Percentiles rank a stretch among this genome's conserved stretches.
These are phyloP conservation scores for Melieria picta DNA, from an alignment of 2,888 invertebrate genomes.

Conservation along the genomic window DNA sequence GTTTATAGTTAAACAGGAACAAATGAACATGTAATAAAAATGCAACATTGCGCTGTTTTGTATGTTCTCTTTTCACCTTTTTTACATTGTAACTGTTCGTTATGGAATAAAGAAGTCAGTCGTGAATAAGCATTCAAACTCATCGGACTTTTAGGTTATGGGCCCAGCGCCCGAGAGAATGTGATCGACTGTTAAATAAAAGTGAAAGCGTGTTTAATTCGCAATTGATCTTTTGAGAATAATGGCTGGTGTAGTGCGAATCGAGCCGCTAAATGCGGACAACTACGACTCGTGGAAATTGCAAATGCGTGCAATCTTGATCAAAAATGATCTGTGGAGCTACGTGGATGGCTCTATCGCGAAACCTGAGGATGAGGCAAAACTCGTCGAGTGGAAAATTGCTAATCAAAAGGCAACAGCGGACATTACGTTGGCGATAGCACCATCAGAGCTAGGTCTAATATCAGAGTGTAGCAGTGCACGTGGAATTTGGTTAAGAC, in stretches of 20 bases:
- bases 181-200: constrained; percentile 5
- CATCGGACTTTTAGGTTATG: constrained; percentile 21
- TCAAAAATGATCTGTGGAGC: constrained; percentile 40
- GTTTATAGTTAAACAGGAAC: too few relatives aligned
- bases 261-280: constrained; percentile 40
- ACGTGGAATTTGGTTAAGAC: constrained; percentile 57
- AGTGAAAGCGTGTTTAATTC: neutral
- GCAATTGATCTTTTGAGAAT: too few relatives aligned
- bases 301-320: constrained; percentile 40
- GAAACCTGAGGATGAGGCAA: constrained; percentile 11
- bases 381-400: constrained; percentile 24
- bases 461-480: constrained; percentile 51
- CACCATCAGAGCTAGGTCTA: constrained; percentile 52
- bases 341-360: constrained; percentile 31
- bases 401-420: constrained; percentile 43
- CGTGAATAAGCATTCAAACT: constrained; percentile 1
- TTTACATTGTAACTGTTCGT: too few relatives aligned
- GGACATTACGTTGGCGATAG: constrained; percentile 43
- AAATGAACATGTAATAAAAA: too few relatives aligned
- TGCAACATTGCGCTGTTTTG: too few relatives aligned
- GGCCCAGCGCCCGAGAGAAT: constrained; percentile 13
- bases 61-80: too few relatives aligned
- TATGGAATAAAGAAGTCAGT: constrained; percentile 4
- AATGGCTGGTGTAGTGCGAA: constrained; percentile 34
- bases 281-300: constrained; percentile 43